Evolutionary conservation across 2,113 vertebrate genomes (phyloP).

Genomic region (Isurus oxyrinchus): DNA sequence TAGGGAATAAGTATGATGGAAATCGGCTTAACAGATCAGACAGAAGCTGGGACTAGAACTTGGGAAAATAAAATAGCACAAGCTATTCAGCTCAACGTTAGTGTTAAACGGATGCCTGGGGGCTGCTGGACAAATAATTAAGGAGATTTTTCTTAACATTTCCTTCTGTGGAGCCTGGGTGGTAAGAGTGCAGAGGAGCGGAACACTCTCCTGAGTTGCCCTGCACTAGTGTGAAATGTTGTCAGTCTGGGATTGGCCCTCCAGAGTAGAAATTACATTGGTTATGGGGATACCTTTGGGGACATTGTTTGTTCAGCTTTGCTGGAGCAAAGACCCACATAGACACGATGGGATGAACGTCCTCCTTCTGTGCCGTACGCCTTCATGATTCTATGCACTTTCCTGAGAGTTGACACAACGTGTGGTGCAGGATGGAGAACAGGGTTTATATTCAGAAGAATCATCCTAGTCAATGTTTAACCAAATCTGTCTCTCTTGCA

Average conservation of each 20-base stretch:
- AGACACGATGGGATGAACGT: neutral
- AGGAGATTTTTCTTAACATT: too few species aligned
- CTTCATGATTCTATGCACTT: neutral
- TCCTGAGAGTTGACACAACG: neutral
- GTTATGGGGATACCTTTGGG: neutral
- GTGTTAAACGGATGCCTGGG: too few species aligned
- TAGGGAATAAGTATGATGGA: too few species aligned
- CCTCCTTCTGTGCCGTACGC: neutral
- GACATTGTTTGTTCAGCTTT: too few species aligned
- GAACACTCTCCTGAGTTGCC: neutral
- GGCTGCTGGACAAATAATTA: too few species aligned
- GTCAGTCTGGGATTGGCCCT: neutral
- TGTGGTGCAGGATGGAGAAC: neutral
- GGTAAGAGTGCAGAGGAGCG: too few species aligned
- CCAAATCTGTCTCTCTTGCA: constrained; percentile 43
- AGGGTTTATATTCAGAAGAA: neutral
- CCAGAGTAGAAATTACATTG: neutral
- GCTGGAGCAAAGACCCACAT: neutral
- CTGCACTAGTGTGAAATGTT: neutral
- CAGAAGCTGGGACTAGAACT: too few species aligned
- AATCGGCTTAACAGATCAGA: too few species aligned
- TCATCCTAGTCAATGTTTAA: neutral
- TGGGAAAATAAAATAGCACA: too few species aligned
- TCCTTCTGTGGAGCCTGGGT: too few species aligned
- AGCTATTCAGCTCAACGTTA: too few species aligned